Evolutionary conservation across 2,797 vertebrate genomes (phyloP), one percentile per base, ranked within the genome.

Genomic region (Prunella strophiata): DNA sequence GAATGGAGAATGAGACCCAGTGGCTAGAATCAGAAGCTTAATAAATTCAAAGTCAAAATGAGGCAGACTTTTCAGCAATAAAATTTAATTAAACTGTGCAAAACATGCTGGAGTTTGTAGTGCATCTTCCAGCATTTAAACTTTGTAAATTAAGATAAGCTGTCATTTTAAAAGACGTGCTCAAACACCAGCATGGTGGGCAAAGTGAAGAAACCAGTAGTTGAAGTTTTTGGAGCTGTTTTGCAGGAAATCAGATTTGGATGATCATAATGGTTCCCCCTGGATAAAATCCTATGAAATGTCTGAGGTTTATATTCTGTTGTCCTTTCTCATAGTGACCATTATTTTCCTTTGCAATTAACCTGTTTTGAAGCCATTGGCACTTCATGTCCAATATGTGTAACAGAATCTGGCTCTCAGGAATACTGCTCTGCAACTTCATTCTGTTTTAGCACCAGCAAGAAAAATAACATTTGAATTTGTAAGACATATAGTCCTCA

Each of bases 11-110:
- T 75, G 75, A 88, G 66, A 74, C 30, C 45, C 61, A 75, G 47
- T 75, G 66, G 47, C 61, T 92, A 43, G 61, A 95, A 75, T 68
- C 72, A 80, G 38, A 80, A 85, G 20, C 29, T 79, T 76, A 85
- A 87, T 84, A 85, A 95, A 91, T 94, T 76, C 75, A 71, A 74
- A 89, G 34, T 88, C 3, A 5, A 74, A 96, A 95, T 54, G 32
- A 89, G 42, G 72, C 42, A 80, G 61, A 89, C 18, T 74, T 82
- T 80, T 75, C 54, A 85, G 30, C 38, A 83, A 61, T 80, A 77
- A 80, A 88, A 92, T 42, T 26, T 85, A 91, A 88, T 88, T 94
- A 78, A 91, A 77, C 11, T 58, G 16, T 77, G n/a, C 23, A 88
- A 85, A 77, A 79, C 66, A 76, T 89, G 9, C 48, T 76, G 55